phyloP scores from a whole-genome alignment of 2,797 vertebrate genomes.

The Monodelphis domestica region DNA sequence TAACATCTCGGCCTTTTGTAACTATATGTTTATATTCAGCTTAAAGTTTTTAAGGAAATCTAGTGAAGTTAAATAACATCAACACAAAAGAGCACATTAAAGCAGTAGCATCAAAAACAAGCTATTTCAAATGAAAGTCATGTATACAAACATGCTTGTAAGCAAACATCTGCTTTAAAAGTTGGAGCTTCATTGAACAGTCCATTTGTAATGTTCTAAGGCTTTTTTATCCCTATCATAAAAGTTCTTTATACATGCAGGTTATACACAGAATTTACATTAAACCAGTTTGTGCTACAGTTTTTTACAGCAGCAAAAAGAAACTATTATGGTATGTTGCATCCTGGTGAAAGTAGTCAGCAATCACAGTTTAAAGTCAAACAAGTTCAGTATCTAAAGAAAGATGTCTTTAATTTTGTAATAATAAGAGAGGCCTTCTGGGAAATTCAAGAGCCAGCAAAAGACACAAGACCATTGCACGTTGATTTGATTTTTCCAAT shows the following conservation, averaged over 20 bases:
- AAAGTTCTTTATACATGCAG: conserved; percentile 41
- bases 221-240: conserved; percentile 23
- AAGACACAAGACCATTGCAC: conserved; percentile 27
- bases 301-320: conserved; percentile 3
- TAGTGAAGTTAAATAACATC: conserved; percentile 36
- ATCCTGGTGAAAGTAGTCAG: neutral
- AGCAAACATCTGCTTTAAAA: conserved; percentile 42
- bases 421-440: conserved; percentile 10
- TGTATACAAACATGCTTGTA: conserved; percentile 34
- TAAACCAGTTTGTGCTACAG: conserved; percentile 2
- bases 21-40: neutral
- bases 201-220: conserved; percentile 22
- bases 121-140: conserved; percentile 26
- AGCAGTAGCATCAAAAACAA: conserved; percentile 11
- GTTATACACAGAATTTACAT: conserved; percentile 36
- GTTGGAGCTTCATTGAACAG: conserved; percentile 14
- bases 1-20: conserved; percentile 10
- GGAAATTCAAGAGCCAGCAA: neutral
- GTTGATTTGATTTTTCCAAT: neutral
- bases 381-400: neutral
- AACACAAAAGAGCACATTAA: conserved; percentile 13
- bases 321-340: neutral
- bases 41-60: conserved; percentile 38
- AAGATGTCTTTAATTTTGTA: conserved; percentile 31
- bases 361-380: conserved; percentile 30